Conservation (phyloP, 2,888 invertebrate species). For the Acrobeloides nanus region DNA sequence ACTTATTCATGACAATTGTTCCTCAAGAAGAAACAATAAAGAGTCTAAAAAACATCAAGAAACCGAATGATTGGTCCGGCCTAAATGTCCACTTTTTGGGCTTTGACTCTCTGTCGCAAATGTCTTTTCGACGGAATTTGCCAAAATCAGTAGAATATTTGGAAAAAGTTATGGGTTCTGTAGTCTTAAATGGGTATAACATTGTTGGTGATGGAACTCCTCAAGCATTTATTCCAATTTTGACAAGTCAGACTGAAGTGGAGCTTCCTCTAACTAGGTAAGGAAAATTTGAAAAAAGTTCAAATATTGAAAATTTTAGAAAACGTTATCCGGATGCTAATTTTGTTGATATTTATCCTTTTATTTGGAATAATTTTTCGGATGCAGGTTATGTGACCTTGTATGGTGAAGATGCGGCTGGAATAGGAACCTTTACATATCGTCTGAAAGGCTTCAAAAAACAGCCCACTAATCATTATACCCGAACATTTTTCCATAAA, state of each 20-base stretch:
- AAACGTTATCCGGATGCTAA: conserved; percentile 49
- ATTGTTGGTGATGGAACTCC: conserved; percentile 58
- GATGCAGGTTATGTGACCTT: conserved; percentile 62
- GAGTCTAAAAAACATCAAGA: conserved; percentile 4
- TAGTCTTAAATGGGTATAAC: conserved; percentile 55
- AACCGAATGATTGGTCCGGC: conserved; percentile 23
- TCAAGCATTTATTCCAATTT: conserved; percentile 56
- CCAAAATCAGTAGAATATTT: conserved; percentile 70
- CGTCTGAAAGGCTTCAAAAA: conserved; percentile 75
- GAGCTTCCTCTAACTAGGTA: conserved; percentile 56
- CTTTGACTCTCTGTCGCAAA: conserved; percentile 77
- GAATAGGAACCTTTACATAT: conserved; percentile 72
- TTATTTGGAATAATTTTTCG: conserved; percentile 55
- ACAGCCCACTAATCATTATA: conserved; percentile 82
- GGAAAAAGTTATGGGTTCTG: conserved; percentile 34
- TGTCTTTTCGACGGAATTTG: conserved; percentile 71
- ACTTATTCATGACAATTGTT: conserved; percentile 18
- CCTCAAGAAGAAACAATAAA: conserved; percentile 13
- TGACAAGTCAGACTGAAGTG: conserved; percentile 55
- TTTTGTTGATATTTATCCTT: conserved; percentile 57
- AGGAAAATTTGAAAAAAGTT: too few relatives aligned
- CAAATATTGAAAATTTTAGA: too few relatives aligned
- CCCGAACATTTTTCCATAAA: conserved; percentile 69
- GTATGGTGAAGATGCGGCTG: conserved; percentile 78
- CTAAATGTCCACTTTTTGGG: conserved; percentile 60